phyloP scores from a whole-genome alignment of 2,888 invertebrate genomes.

The Drosophila colorata region DNA sequence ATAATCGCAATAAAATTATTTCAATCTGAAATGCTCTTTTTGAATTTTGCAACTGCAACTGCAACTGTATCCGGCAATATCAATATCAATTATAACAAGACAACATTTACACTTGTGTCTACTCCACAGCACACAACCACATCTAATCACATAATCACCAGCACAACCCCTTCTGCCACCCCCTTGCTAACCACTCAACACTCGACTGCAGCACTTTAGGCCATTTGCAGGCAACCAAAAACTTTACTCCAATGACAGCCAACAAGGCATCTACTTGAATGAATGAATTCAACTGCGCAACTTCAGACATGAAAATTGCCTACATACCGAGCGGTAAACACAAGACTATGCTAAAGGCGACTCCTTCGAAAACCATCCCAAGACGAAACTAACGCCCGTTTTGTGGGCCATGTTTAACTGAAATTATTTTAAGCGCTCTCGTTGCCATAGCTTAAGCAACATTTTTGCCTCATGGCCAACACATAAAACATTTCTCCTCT shows the following conservation, averaged over 20 bases:
- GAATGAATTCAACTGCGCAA: slow-evolving; percentile 35
- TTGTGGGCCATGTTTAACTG: slow-evolving; percentile 77
- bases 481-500: slow-evolving; percentile 63
- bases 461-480: slow-evolving; percentile 53
- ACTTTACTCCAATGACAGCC: slow-evolving; percentile 59
- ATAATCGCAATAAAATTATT: slow-evolving; percentile 31
- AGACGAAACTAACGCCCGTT: slow-evolving; percentile 31
- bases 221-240: slow-evolving; percentile 36
- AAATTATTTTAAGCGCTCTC: slow-evolving; percentile 77
- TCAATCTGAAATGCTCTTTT: slow-evolving; percentile 10
- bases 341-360: slow-evolving; percentile 46
- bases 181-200: background rate
- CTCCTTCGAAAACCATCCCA: slow-evolving; percentile 12
- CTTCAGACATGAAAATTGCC: slow-evolving; percentile 67
- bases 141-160: slow-evolving; percentile 57
- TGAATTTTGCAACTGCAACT: background rate
- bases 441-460: slow-evolving; percentile 36
- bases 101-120: slow-evolving; percentile 32
- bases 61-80: slow-evolving; percentile 28
- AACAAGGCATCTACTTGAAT: slow-evolving; percentile 39
- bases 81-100: slow-evolving; percentile 43
- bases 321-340: slow-evolving; percentile 44
- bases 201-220: slow-evolving; percentile 42
- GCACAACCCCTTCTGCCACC: background rate
- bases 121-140: slow-evolving; percentile 9